Base-by-base conservation (phyloP, 2,888 invertebrate species). In the Eupithecia subfuscata region DNA sequence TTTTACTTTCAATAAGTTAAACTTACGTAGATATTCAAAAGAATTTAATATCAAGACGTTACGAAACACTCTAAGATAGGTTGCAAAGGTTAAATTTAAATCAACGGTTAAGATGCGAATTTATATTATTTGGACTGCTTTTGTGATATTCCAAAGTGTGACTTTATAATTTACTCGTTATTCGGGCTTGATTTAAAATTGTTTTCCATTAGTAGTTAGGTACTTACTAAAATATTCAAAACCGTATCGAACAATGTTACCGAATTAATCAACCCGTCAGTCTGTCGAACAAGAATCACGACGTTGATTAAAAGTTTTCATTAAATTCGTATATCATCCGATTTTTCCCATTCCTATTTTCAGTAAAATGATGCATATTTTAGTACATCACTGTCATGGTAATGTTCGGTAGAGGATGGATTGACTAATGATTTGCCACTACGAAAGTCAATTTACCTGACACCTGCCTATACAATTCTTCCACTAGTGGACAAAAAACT, bases 1-100 rank as follows among this genome's bases (percentile, higher is more conserved):
- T 90, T 91, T 87, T 82, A 90, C 88, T 90, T 90, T 87, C 88
- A 91, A 89, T 87, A 86, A 86, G 60, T 60, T 60, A 60, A 60
- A 60, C 60, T 25, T 73, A 76, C 63, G 74, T 71, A 71, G 75
- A 71, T 74, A 75, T 77, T 76, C 70, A 74, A 64, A 37, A 70
- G 14, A 64, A 75, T 79, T 60, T 70, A 60, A 12, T 5, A 22
- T 43, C 25, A 70, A 70, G 60, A n/a, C 12, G 60, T 60, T 25
- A 60, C 60, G 6, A 60, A 60, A 60, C 25, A 60, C 22, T 56
- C 22, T 25, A 60, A 25, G 8, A 56, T 56, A 56, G 22, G 52
- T 9, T 22, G 56, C 22, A 11, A 56, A 22, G 22, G 11, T 56
- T 22, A 9, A 56, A 56, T 56, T 56, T 56, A 56, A 56, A 56